Evolutionary conservation across 2,113 vertebrate genomes (phyloP), one percentile per base, ranked within the genome.

Genomic region (mouse (Mus musculus)): DNA sequence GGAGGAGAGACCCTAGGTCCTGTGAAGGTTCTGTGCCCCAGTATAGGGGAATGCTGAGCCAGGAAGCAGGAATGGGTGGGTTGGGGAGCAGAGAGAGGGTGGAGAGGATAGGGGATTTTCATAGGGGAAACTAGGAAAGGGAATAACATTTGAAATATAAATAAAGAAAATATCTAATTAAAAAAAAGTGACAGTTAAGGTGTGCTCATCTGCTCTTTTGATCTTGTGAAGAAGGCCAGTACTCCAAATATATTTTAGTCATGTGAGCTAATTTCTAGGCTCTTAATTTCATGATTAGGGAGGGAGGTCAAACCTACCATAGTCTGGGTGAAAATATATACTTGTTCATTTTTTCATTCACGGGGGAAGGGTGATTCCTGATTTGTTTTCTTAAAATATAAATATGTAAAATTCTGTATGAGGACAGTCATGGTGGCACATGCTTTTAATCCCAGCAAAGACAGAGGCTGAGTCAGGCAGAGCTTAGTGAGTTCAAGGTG

Each of bases 341-440:
- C 8, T 24, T 61, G 33, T 61, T 36, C 30, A 65, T 81, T 81
- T 94, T 94, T 77, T 30, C 52, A 82, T 88, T 86, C 80, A 84
- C 86, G 54, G 42, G 63, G 88, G 69, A 19, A 63, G 14, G 22
- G 3, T 1, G 0, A 16, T 63, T 94, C 2, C 7, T 94, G 28
- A 36, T 86, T 73, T 91, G 3, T 91, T 87, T 87, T 82, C 46
- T 78, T n/a, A 65, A 85, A 94, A 91, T 94, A 91, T 54, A 95
- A 24, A 61, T 88, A 1, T 36, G 42, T 90, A 84, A 63, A 94
- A 24, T 63, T 90, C 81, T 90, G 8, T 20, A 24, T 86, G 28
- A 56, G 28, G 28, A 28, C 28, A 78, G 42, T 14, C 76, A 78
- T 52, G 28, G 46, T 52, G 46, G 76, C 46, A 17, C 46, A 52